Conservation (phyloP, 2,888 invertebrate genomes). For the Patella depressa region DNA sequence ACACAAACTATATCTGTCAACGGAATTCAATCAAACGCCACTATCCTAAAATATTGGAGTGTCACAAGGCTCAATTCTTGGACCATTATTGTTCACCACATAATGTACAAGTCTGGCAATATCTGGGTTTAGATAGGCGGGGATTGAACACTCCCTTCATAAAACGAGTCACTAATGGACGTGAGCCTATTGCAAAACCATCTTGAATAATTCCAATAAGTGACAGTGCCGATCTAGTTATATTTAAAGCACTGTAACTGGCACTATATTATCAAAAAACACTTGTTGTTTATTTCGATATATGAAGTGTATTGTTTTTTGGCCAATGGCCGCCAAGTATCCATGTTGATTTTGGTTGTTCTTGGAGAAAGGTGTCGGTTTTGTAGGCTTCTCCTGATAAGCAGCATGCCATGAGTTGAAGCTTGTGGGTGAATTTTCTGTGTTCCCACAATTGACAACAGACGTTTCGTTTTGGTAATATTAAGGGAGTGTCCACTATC, state of each 20-base stretch:
- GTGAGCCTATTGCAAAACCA: slow-evolving; percentile 26
- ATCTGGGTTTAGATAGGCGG: slow-evolving; percentile 24
- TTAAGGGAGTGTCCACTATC: slow-evolving; percentile 3
- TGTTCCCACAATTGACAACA: not conserved
- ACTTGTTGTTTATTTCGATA: slow-evolving; percentile 1
- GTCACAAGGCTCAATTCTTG: too few species aligned
- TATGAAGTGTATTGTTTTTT: slow-evolving; percentile 25
- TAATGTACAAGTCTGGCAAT: slow-evolving; percentile 22
- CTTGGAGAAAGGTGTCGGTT: slow-evolving; percentile 11
- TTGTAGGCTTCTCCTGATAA: slow-evolving; percentile 12
- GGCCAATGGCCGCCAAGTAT: slow-evolving; percentile 26
- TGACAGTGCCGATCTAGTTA: slow-evolving; percentile 23
- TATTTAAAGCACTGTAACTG: slow-evolving; percentile 26
- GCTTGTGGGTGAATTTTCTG: slow-evolving; percentile 17
- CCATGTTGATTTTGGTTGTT: slow-evolving; percentile 19
- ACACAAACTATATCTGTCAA: too few species aligned
- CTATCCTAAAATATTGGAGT: too few species aligned
- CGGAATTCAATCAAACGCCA: too few species aligned
- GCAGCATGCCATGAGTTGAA: slow-evolving; percentile 21
- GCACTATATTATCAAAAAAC: slow-evolving; percentile 11
- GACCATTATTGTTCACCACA: too few species aligned
- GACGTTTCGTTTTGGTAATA: slow-evolving; percentile 2
- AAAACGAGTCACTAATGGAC: slow-evolving; percentile 25
- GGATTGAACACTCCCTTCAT: slow-evolving; percentile 28
- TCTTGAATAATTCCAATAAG: slow-evolving; percentile 25